Base-by-base conservation (phyloP, 2,113 vertebrate genomes). In the Salminus brasiliensis region DNA sequence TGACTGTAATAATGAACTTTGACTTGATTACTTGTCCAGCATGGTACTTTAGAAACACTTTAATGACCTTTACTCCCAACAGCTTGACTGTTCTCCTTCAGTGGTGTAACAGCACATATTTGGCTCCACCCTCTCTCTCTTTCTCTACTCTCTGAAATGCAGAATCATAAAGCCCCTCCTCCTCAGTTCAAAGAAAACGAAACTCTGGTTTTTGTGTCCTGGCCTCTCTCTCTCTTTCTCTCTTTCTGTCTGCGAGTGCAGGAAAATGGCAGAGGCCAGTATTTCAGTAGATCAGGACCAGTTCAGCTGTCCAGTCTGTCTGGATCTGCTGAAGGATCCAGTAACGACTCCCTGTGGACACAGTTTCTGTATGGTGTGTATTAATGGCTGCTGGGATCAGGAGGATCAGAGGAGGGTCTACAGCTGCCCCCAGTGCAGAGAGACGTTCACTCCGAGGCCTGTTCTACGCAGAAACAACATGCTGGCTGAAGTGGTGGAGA, bases 271-370 rank as follows among this genome's bases (percentile, higher is more conserved):
- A n/a, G n/a, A n/a, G n/a, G n/a, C 62, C 62, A 36, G 62, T 65
- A 65, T 65, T 65, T 65, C n/a, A n/a, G n/a, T 65, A 34, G 62
- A 65, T 65, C 62, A 65, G 62, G 62, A 65, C 32, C 62, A 65
- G 62, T 65, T 65, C 32, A 39, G 15, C 30, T 65, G 62, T 65
- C 16, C 62, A 65, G 15, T 65, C 62, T 65, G 62, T 65, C 21
- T 65, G 62, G 62, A 65, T 65, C 62, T 65, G 21, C 62, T 65
- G 62, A 65, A 65, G 62, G 62, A 65, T 65, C 62, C 62, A 39
- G 62, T 65, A 21, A 23, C 62, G n/a, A n/a, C 39, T 36, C 18
- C 15, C 62, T 65, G 62, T 65, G 62, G 62, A 65, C 62, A 65
- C 62, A 65, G 62, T 65, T 65, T 39, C 62, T 65, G 62, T 39